phyloP scores from a whole-genome alignment of 2,888 invertebrate genomes.

The Sphecodes monilicornis region DNA sequence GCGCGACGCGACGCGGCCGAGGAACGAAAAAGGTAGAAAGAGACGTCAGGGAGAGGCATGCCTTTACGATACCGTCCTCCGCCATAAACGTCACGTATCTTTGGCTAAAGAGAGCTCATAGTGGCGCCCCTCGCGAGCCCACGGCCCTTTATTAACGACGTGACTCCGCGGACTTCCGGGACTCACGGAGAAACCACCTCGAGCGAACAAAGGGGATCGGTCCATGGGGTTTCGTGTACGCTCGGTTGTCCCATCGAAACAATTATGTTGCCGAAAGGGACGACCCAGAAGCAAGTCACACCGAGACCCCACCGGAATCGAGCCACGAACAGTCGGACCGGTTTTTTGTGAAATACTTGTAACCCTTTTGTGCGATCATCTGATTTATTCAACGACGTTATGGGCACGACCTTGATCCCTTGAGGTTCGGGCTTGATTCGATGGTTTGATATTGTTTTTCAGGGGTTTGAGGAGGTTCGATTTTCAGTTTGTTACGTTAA shows the following conservation, averaged over 20 bases:
- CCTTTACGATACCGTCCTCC: slow-evolving; percentile 77
- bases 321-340: slow-evolving; percentile 34
- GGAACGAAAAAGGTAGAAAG: slow-evolving; percentile 52
- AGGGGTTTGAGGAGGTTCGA: not conserved
- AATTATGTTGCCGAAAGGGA: slow-evolving; percentile 57
- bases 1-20: slow-evolving; percentile 30
- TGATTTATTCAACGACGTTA: not conserved
- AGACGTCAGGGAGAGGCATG: slow-evolving; percentile 56
- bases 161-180: slow-evolving; percentile 73
- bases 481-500: not conserved
- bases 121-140: slow-evolving; percentile 63
- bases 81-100: slow-evolving; percentile 81
- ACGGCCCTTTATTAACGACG: slow-evolving; percentile 74
- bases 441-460: not conserved
- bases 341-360: slow-evolving; percentile 43
- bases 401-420: not conserved
- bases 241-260: slow-evolving; percentile 51
- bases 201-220: slow-evolving; percentile 39
- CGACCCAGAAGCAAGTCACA: not conserved
- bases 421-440: not conserved
- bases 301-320: not conserved
- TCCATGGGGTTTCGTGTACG: not conserved
- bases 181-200: slow-evolving; percentile 23
- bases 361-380: slow-evolving; percentile 14
- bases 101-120: slow-evolving; percentile 77